Evolutionary conservation across 2,797 vertebrate genomes (phyloP).

Genomic region (Mionectes olivaceus): DNA sequence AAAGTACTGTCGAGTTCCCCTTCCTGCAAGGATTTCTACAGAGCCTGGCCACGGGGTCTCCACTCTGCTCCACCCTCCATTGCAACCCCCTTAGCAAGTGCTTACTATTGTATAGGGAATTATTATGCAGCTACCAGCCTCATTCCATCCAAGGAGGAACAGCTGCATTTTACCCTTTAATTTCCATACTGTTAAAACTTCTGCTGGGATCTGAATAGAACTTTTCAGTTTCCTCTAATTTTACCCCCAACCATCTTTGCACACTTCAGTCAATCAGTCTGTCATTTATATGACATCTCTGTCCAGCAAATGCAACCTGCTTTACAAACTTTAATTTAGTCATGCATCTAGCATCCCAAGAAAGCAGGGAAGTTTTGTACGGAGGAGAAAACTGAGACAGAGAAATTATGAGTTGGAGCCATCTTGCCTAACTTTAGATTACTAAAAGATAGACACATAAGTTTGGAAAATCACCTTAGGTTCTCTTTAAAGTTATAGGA

Average conservation of each 20-base stretch:
- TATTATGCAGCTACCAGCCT: not conserved
- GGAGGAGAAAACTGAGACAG: not conserved
- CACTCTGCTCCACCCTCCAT: not conserved
- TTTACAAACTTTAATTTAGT: conserved; percentile 32
- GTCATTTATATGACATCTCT: conserved; percentile 11
- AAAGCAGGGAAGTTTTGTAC: not conserved
- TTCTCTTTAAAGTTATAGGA: not conserved
- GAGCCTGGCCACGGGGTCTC: not conserved
- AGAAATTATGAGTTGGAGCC: not conserved
- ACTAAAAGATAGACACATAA: not conserved
- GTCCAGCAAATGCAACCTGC: conserved; percentile 9
- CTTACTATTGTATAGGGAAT: not conserved
- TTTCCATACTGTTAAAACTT: not conserved
- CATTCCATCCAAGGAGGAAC: not conserved
- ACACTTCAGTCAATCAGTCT: conserved; percentile 19
- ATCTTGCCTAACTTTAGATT: not conserved
- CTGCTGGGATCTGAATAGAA: not conserved
- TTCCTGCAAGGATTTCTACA: not conserved
- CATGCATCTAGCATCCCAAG: not conserved
- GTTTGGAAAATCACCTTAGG: not conserved
- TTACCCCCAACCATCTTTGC: not conserved
- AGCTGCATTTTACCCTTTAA: not conserved
- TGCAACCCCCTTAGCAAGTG: not conserved
- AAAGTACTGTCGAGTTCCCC: not conserved
- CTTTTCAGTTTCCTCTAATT: not conserved